phyloP scores from a whole-genome alignment of 2,113 vertebrate species.

The Dipodomys spectabilis region DNA sequence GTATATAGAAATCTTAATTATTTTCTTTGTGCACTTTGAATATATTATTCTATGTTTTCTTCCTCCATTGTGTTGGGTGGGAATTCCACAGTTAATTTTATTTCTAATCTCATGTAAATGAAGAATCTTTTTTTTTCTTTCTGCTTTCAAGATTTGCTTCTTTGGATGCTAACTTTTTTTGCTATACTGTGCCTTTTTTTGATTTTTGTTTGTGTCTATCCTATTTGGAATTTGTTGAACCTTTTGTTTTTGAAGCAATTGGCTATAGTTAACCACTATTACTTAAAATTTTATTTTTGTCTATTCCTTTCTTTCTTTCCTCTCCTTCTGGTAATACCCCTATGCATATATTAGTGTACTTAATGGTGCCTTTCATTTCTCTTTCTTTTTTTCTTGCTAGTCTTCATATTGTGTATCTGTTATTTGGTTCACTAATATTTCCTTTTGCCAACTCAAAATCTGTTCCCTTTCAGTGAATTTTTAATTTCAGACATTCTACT shows the following conservation, averaged over 20 bases:
- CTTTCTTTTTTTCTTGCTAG: neutral
- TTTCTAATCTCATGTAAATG: neutral
- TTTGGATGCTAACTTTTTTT: neutral
- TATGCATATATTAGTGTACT: neutral
- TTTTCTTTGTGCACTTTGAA: neutral
- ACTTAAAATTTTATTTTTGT: neutral
- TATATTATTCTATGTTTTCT: neutral
- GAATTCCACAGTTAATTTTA: neutral
- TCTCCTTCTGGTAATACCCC: neutral
- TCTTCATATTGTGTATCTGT: neutral
- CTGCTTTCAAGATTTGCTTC: neutral
- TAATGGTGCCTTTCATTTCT: neutral
- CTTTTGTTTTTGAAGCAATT: neutral
- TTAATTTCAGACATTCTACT: neutral
- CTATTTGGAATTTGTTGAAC: neutral
- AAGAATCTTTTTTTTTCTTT: neutral
- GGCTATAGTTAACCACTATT: neutral
- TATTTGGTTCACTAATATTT: slow-evolving; percentile 17
- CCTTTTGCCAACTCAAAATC: neutral
- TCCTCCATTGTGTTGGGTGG: neutral
- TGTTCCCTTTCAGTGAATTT: neutral
- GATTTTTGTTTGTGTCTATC: neutral
- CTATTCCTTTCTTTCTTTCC: neutral
- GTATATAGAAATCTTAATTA: neutral
- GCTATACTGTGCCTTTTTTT: neutral